Base-by-base conservation (phyloP, 2,113 vertebrate species). In the Nyctereutes procyonoides region DNA sequence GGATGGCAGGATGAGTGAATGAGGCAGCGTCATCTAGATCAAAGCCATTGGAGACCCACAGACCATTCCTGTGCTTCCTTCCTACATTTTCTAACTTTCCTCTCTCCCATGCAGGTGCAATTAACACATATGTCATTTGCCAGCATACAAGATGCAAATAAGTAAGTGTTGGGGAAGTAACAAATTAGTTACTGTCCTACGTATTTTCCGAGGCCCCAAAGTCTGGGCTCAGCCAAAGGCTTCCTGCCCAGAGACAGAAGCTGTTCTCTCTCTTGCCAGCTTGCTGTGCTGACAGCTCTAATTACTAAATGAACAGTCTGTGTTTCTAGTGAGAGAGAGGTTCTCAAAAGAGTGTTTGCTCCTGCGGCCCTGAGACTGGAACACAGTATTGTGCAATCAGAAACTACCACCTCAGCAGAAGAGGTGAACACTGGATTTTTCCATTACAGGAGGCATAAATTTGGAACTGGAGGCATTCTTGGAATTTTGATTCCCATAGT, bases 281-380 rank as follows among this genome's bases (percentile, higher is more conserved):
- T 90, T 94, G 58, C 71, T 88, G 32, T 95, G 96, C 93, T 93
- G 81, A 96, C 91, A 97, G 88, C 81, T 95, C 62, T 96, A 96
- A 98, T 79, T 97, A 85, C 76, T 96, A 85, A 95, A 93, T 96
- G 83, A 96, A 95, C 79, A 86, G 86, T 58, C 77, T 96, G 88
- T 84, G 88, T 96, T 95, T 95, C 85, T 86, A 96, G 77, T 58
- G 15, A 51, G 38, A 81, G 62, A 94, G 63, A 93, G 63, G 10
- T 71, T 91, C 71, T 97, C 77, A 93, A 85, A 90, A 88, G 71
- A 89, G 60, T 62, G 30, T 86, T 11, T 88, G 62, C 13, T 96
- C 60, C n/a, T 51, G 48, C 22, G 63, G 28, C 24, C 62, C 83
- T 43, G 28, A 79, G 86, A 91, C 20, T n/a, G 63, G 55, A 93